phyloP scores from a whole-genome alignment of 2,113 vertebrate genomes.

The Varanus komodoensis region DNA sequence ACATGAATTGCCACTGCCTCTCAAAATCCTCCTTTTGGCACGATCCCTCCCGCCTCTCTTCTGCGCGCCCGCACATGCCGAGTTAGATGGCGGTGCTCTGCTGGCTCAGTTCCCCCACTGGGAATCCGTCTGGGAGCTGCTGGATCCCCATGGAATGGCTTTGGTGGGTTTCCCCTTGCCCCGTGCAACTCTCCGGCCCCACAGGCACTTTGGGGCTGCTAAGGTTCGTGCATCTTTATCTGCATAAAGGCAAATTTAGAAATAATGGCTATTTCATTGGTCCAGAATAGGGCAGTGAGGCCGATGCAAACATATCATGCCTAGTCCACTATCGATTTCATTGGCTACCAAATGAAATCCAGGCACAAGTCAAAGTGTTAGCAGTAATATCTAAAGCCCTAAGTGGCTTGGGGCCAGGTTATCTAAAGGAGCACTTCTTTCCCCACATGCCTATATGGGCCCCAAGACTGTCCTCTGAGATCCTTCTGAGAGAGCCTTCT shows the following conservation, averaged over 20 bases:
- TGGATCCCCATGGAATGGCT: not conserved
- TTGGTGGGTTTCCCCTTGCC: not conserved
- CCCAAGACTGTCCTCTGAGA: too few species aligned
- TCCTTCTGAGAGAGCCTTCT: too few species aligned
- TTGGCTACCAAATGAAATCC: too few species aligned
- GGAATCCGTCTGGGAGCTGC: not conserved
- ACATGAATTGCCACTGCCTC: not conserved
- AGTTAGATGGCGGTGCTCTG: not conserved
- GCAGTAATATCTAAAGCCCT: too few species aligned
- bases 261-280: not conserved
- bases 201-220: not conserved
- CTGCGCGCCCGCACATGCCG: not conserved
- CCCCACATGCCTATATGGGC: too few species aligned
- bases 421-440: too few species aligned
- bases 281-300: too few species aligned
- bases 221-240: not conserved
- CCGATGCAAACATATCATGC: too few species aligned
- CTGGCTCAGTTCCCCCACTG: not conserved
- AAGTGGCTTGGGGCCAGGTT: too few species aligned
- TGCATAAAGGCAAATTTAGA: not conserved
- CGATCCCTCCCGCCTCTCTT: not conserved
- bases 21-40: not conserved
- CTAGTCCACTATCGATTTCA: too few species aligned
- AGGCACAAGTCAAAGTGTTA: too few species aligned
- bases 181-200: not conserved